phyloP scores from a whole-genome alignment of 2,797 vertebrate genomes.

The Anguilla pacifica region DNA sequence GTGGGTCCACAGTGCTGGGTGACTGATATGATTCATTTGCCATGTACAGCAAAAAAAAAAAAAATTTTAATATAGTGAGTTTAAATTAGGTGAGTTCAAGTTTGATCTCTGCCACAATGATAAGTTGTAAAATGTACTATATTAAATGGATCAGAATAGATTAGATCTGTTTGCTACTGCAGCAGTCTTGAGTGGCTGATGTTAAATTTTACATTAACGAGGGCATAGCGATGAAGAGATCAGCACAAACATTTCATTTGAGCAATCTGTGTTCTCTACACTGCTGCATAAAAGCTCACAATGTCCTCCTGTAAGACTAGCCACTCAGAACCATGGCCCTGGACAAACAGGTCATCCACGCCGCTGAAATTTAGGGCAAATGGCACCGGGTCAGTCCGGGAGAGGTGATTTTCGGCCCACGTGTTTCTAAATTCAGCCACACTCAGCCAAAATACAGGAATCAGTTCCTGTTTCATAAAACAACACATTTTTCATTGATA shows the following conservation, averaged over 20 bases:
- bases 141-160: conserved; percentile 1
- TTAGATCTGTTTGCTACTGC: conserved; percentile 33
- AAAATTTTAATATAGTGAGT: background rate
- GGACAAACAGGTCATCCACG: conserved; percentile 37
- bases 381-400: conserved; percentile 6
- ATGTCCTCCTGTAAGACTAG: background rate
- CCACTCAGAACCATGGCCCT: background rate
- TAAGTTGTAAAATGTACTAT: background rate
- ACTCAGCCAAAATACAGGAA: background rate
- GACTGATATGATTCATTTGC: background rate
- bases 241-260: background rate
- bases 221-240: background rate
- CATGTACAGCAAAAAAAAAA: background rate
- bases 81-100: background rate
- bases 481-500: background rate
- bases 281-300: background rate
- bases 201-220: conserved; percentile 22
- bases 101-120: background rate
- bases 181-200: too few species aligned
- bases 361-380: conserved; percentile 46
- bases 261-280: background rate
- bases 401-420: conserved; percentile 32
- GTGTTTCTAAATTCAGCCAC: conserved; percentile 13
- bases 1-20: background rate
- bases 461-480: background rate